Evolutionary conservation across 2,797 vertebrate species (phyloP), one percentile per base, ranked within the genome.

Genomic region (Pristis pectinata): DNA sequence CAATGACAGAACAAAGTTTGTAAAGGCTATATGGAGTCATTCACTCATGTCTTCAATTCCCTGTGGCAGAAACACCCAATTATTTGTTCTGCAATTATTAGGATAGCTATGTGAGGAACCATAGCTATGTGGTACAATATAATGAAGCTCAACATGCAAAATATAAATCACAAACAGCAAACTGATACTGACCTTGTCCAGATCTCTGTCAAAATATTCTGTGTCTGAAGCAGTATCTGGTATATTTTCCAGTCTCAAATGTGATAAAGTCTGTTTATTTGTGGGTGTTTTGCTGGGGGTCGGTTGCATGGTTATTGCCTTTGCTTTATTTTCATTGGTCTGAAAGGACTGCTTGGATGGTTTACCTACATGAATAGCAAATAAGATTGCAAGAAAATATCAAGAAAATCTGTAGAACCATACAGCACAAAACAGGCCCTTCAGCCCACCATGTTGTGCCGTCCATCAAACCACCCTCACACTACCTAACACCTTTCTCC

Each of bases 171-270:
- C 19, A 61, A 61, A 64, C 8, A 67, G 85, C 59, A 91, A 91
- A 64, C 41, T 37, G n/a, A 67, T 67, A 30, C 92, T 74, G 49
- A 94, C 92, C 92, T 94, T 94, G 94, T 94, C 74, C 92, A 94
- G 30, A 72, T 70, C 70, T 76, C 92, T 44, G 27, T 93, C 91
- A 34, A 94, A 94, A 44, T 94, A 74, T 34, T 34, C 41, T 56
- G 72, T 15, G 11, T 17, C 70, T 74, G 67, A 41, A 53, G 41
- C 70, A 53, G 67, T 11, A 74, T 34, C 44, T 76, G 70, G 30
- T 9, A 76, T 2, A 53, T 56, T 34, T 7, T 17, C 92, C 49
- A 41, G 30, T 2, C 30, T 72, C 70, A n/a, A 76, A 94, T 44
- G 30, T 44, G 37, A 10, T 67, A 30, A 19, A 30, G 3, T 70